These are phyloP conservation scores for Macaria notata DNA, from an alignment of 2,888 invertebrate genomes.

Conservation along the genomic window DNA sequence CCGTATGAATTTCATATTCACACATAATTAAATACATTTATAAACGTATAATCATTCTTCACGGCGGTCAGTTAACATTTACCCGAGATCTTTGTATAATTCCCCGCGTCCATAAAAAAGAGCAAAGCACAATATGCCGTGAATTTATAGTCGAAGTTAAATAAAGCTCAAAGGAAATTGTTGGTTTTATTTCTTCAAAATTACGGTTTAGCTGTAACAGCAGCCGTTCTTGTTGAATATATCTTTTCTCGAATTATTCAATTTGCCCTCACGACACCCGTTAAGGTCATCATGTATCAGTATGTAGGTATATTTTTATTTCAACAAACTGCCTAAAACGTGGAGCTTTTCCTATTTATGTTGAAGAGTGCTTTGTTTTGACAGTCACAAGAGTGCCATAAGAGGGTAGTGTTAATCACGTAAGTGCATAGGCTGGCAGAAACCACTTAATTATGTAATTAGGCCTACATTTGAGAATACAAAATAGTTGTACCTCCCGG, in stretches of 20 bases:
- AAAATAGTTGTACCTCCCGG: too few relatives aligned
- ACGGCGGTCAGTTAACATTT: conserved; percentile 23
- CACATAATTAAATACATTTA: conserved; percentile 12
- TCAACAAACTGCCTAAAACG: neutral
- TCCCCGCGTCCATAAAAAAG: conserved; percentile 33
- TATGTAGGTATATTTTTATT: conserved; percentile 14
- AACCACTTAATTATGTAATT: too few relatives aligned
- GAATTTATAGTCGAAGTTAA: conserved; percentile 49
- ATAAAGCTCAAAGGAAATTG: conserved; percentile 48
- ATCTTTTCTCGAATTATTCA: conserved; percentile 55
- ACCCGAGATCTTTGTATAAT: conserved; percentile 23
- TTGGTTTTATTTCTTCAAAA: conserved; percentile 55
- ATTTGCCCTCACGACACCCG: conserved; percentile 40
- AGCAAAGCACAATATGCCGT: conserved; percentile 36
- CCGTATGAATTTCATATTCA: conserved; percentile 12
- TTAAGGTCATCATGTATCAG: conserved; percentile 25
- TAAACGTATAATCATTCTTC: conserved; percentile 13
- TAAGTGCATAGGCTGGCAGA: too few relatives aligned
- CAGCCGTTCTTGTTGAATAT: conserved; percentile 47
- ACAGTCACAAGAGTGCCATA: too few relatives aligned
- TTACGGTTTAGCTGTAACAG: conserved; percentile 49
- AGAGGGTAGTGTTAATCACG: too few relatives aligned
- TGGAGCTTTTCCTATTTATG: conserved; percentile 1
- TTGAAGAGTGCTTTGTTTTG: too few relatives aligned
- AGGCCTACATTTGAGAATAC: too few relatives aligned